These are phyloP conservation scores for Rhinoraja longicauda DNA, from an alignment of 2,797 vertebrate genomes.

Conservation along the genomic window DNA sequence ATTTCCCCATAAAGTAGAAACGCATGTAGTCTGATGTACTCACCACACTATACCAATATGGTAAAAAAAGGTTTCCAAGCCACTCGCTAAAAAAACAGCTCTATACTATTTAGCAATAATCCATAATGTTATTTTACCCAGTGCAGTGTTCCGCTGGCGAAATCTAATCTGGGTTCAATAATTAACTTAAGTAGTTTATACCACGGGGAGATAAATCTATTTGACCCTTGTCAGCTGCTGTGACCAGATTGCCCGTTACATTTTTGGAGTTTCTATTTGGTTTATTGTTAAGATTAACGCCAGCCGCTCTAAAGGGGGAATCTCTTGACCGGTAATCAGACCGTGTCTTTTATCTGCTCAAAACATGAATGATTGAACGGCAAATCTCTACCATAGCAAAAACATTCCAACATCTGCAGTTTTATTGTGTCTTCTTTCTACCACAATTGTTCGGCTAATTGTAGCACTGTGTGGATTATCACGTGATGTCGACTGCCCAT, in stretches of 20 bases:
- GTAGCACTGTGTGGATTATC: neutral
- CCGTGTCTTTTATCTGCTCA: neutral
- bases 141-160: neutral
- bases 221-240: neutral
- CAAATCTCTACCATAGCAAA: neutral
- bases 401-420: too few species aligned
- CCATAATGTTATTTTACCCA: neutral
- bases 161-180: constrained; percentile 6
- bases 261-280: neutral
- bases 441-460: neutral
- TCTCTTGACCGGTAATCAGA: neutral
- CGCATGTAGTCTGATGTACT: neutral
- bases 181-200: neutral
- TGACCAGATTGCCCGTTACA: neutral
- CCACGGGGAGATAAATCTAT: neutral
- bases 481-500: neutral
- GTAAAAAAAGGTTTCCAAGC: too few species aligned
- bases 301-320: neutral
- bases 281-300: neutral
- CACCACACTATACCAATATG: too few species aligned
- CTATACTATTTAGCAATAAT: neutral
- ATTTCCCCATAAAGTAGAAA: neutral
- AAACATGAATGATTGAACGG: neutral
- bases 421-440: too few species aligned
- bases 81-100: too few species aligned